Evolutionary conservation across 2,888 invertebrate genomes (phyloP).

Genomic region (Dasysyrphus tricinctus): DNA sequence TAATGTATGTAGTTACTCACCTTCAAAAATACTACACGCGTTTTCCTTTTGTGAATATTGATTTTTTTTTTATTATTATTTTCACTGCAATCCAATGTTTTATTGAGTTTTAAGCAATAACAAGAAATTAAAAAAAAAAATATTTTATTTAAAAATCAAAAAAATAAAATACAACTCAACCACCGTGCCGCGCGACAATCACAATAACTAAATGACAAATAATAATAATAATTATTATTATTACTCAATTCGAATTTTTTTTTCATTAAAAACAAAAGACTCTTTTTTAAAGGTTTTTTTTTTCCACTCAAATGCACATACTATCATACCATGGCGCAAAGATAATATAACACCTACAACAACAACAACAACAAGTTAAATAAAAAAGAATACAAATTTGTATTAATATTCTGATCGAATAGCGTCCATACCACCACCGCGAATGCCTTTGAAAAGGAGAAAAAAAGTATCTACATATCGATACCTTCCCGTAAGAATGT

Average conservation of each 20-base stretch:
- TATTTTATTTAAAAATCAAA: neutral
- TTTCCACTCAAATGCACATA: constrained; percentile 65
- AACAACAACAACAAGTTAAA: constrained; percentile 25
- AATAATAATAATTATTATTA: constrained; percentile 22
- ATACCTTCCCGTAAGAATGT: too few species aligned
- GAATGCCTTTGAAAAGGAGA: constrained; percentile 70
- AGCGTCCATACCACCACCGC: constrained; percentile 53
- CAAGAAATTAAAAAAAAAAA: constrained; percentile 14
- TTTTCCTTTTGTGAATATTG: constrained; percentile 26
- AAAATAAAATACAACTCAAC: constrained; percentile 35
- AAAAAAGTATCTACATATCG: constrained; percentile 52
- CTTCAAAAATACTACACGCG: constrained; percentile 44
- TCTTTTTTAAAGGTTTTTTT: constrained; percentile 26
- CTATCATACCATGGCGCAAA: constrained; percentile 30
- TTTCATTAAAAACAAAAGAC: constrained; percentile 37
- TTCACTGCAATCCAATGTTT: constrained; percentile 57
- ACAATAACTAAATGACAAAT: constrained; percentile 61
- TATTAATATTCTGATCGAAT: constrained; percentile 70
- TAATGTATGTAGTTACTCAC: constrained; percentile 24
- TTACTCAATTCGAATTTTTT: constrained; percentile 66
- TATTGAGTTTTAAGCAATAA: constrained; percentile 20
- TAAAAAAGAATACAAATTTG: constrained; percentile 24
- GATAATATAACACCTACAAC: neutral
- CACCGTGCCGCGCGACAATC: constrained; percentile 46
- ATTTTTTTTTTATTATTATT: neutral